Evolutionary conservation across 2,113 vertebrate species (phyloP), one percentile per base, ranked within the genome.

Genomic region (Polyodon spathula): DNA sequence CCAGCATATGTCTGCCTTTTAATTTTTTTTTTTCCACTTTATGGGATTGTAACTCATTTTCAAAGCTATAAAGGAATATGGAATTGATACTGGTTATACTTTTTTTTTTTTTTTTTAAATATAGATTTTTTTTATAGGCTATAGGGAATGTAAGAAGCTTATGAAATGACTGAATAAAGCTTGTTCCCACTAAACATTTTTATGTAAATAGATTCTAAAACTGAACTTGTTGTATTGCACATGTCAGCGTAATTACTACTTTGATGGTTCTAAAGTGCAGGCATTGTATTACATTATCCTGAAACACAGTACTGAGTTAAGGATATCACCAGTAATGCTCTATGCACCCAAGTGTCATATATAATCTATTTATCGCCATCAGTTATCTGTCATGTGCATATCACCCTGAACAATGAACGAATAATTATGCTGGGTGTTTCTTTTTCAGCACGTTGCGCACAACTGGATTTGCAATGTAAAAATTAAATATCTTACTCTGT

Each of bases 151-250:
- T 59, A 68, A 70, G 60, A 61, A 63, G 60, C 68, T 50, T 63
- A 27, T 27, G 1, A 27, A 27, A 27, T 27, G 27, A 27, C 27
- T 66, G 56, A 57, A 16, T 60, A 62, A 61, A 71, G 70, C 71
- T 70, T 62, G 67, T 74, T 76, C 74, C 78, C 62, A 44, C 66
- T 64, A 66, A 63, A 63, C 69, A 57, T 75, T 27, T 76, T 74
- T 73, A 73, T 65, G 61, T 58, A 77, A 76, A 79, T 76, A 71
- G 63, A 59, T 65, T 68, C 51, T 61, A 59, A 64, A 71, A n/a
- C n/a, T 67, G 68, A 64, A 60, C n/a, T n/a, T n/a, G n/a, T n/a
- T n/a, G n/a, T n/a, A n/a, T 27, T 75, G 72, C 72, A 63, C 68
- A 70, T 56, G 62, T 61, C 57, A 65, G 63, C 57, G 62, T 73